phyloP scores from a whole-genome alignment of 2,113 vertebrate species.

The Thymallus thymallus region DNA sequence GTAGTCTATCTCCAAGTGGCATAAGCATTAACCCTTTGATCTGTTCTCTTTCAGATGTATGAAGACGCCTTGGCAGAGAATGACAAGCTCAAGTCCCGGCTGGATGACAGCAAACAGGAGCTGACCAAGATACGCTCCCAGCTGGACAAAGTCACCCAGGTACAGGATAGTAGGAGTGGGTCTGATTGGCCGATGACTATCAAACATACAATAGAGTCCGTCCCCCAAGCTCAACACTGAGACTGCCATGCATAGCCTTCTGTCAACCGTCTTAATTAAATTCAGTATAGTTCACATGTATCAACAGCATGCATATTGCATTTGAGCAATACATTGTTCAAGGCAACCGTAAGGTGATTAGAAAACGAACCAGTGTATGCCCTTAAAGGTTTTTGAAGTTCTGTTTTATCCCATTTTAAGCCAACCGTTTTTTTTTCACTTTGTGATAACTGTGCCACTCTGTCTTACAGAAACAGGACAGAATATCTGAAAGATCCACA shows the following conservation, averaged over 20 bases:
- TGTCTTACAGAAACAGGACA: slow-evolving; percentile 85
- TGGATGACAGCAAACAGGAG: slow-evolving; percentile 90
- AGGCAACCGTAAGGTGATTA: background rate
- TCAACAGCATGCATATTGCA: background rate
- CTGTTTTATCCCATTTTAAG: background rate
- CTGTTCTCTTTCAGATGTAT: slow-evolving; percentile 78
- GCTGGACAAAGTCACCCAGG: slow-evolving; percentile 89
- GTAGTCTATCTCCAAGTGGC: no score
- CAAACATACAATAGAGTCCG: background rate
- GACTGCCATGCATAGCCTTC: background rate
- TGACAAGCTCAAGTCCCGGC: slow-evolving; percentile 88
- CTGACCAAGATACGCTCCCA: slow-evolving; percentile 84
- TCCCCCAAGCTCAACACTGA: background rate
- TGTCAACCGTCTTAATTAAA: no score
- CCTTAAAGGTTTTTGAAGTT: background rate
- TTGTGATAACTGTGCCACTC: slow-evolving; percentile 19
- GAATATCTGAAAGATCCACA: slow-evolving; percentile 85
- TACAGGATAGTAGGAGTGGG: slow-evolving; percentile 45
- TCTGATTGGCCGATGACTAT: background rate
- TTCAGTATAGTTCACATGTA: background rate
- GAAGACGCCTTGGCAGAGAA: slow-evolving; percentile 90
- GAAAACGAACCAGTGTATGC: background rate
- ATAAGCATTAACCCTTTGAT: background rate
- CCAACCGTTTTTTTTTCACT: background rate
- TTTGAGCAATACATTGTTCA: background rate